Base-by-base conservation (phyloP, 2,113 vertebrate species). In the Esox niger region DNA sequence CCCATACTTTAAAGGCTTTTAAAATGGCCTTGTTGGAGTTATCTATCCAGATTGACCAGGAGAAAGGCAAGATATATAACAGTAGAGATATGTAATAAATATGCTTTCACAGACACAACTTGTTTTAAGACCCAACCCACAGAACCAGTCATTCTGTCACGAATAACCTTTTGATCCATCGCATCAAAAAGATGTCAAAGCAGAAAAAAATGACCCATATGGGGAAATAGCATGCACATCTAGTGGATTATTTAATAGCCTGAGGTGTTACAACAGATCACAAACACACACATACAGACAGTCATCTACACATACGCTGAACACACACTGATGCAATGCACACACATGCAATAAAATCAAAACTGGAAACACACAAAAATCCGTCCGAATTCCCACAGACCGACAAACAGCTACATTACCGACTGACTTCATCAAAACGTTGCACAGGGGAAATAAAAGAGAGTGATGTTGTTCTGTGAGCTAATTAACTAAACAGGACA, bases 401-500 rank as follows among this genome's bases (percentile, higher is more conserved):
- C 17, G 69, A 13, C 54, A n/a, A 11, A 58, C 17, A 70, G 74
- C 64, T 70, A 70, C 52, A 52, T 71, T 70, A 65, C 65, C 32
- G 73, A 75, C 78, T 23, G 38, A 77, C 84, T 84, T 64, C 74
- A 78, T 84, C 81, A 80, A 26, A 79, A 85, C n/a, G 77, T 71
- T 81, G 68, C 84, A 82, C 80, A 64, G 62, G 79, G 86, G 86
- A 85, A 88, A 87, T 90, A 84, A 91, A 85, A 77, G 73, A 77
- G 75, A 72, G 74, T 33, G 69, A 70, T 52, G 73, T 76, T 78
- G 77, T 80, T 84, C 83, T 87, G 88, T 83, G 77, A 82, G 82
- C 86, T 89, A 89, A 90, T 90, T 87, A 90, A 85, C 87, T 83
- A 87, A 17, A 85, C 73, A 83, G 85, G 71, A 88, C 82, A 86